Evolutionary conservation across 1,140 invertebrate genomes (phyloP).

Genomic region (Zaprionus nigranus): DNA sequence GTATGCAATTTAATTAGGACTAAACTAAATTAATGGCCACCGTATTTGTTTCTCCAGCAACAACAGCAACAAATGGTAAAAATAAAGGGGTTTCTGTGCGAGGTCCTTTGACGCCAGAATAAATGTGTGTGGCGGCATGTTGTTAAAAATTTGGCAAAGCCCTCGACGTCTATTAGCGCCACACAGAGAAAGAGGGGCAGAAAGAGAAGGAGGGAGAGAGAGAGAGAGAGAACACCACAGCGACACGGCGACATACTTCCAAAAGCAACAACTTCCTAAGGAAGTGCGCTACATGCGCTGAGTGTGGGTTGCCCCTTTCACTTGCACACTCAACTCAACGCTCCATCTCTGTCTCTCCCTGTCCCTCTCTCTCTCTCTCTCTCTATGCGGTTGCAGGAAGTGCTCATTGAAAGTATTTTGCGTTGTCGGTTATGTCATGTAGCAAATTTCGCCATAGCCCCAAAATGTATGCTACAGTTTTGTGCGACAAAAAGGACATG

Average conservation of each 20-base stretch:
- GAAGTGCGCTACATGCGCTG: conserved; percentile 39
- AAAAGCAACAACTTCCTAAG: conserved; percentile 38
- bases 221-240: background rate
- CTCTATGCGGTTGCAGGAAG: conserved; percentile 34
- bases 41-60: conserved; percentile 51
- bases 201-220: background rate
- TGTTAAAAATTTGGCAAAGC: conserved; percentile 52
- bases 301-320: background rate
- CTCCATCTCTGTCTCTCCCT: background rate
- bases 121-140: conserved; percentile 35
- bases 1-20: conserved; percentile 68
- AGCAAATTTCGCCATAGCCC: conserved; percentile 41
- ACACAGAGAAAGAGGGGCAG: background rate
- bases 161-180: conserved; percentile 46
- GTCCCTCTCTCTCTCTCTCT: conserved; percentile 10
- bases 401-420: conserved; percentile 57
- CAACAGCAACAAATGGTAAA: conserved; percentile 6
- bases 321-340: background rate
- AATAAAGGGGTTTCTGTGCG: conserved; percentile 27
- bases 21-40: conserved; percentile 66
- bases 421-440: conserved; percentile 51
- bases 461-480: conserved; percentile 51
- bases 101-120: conserved; percentile 27
- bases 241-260: background rate
- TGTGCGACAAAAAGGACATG: conserved; percentile 21